Evolutionary conservation across 2,888 invertebrate genomes (phyloP).

Genomic region (Balanococcus diminutus): DNA sequence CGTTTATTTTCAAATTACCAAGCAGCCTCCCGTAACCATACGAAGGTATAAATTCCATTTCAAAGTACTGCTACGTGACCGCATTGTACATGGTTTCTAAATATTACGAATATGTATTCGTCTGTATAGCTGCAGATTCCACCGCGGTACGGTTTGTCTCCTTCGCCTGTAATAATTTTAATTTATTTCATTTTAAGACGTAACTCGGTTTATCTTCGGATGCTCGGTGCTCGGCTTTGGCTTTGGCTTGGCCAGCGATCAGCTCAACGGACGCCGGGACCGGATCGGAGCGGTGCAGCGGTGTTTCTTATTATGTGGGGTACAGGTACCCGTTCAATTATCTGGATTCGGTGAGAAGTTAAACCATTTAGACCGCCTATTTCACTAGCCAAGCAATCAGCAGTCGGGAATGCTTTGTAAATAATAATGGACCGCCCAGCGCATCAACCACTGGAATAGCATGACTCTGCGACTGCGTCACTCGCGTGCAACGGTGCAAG

Average conservation of each 20-base stretch:
- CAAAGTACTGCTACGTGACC: constrained; percentile 37
- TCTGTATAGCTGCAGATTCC: constrained; percentile 3
- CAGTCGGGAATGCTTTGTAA: neutral
- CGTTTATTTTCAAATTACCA: neutral
- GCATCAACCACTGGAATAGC: constrained; percentile 39
- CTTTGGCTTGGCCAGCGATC: constrained; percentile 18
- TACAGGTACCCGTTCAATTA: constrained; percentile 10
- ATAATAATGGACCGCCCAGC: constrained; percentile 30
- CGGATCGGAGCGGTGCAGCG: no score
- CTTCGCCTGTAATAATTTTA: neutral
- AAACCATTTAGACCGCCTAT: constrained; percentile 27
- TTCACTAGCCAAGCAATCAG: constrained; percentile 33
- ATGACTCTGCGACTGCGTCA: constrained; percentile 35
- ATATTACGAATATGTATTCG: constrained; percentile 16
- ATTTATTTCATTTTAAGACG: constrained; percentile 10
- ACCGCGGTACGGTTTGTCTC: neutral
- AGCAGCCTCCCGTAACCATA: constrained; percentile 1
- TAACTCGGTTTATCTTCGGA: constrained; percentile 35
- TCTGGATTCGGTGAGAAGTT: constrained; percentile 28
- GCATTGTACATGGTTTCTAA: constrained; percentile 28
- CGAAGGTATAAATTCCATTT: constrained; percentile 22
- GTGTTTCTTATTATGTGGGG: constrained; percentile 19
- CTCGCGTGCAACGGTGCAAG: constrained; percentile 35
- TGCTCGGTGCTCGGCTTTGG: no score
- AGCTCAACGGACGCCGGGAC: neutral